Base-by-base conservation (phyloP, 2,797 vertebrate species). In the Holocentrus rufus region DNA sequence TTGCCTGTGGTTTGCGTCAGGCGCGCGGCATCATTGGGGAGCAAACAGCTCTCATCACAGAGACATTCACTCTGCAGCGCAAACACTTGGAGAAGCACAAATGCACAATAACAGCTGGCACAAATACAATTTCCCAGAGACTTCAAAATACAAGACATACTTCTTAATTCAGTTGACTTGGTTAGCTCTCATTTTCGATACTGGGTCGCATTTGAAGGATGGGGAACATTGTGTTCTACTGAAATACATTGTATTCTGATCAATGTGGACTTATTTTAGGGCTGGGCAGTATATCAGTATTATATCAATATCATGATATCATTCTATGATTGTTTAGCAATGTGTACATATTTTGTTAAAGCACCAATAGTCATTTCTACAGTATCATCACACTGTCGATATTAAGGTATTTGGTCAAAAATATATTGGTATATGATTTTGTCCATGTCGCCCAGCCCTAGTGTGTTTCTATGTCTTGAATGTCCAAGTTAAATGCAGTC, bases 1-100 rank as follows among this genome's bases (percentile, higher is more conserved):
- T 44, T 70, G 57, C 69, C 74, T 84, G 73, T 74, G 30, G 49
- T 79, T 72, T 80, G 52, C 72, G 47, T 69, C 72, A 79, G 74
- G 65, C 74, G 70, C 61, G 65, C 65, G 65, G 42, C 75, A 73
- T 79, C 60, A 74, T 42, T 6, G 0, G 65, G 68, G 46, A 73
- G 39, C 9, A n/a, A 53, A 70, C 13, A 42, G 42, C 31, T 72
- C 50, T 68, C 71, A 53, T 77, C 65, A 69, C 71, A 80, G 15
- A 60, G 49, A 70, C 53, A 50, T 62, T 63, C 62, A 73, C 46
- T 62, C 22, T 17, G 31, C 72, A 50, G 59, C 54, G 27, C 15
- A 18, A 39, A 2, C 61, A 47, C 63, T 72, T 17, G 3, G 57
- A 70, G 55, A 27, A 31, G 27, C 65, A 70, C 22, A 77, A 56